These are phyloP conservation scores for Drosophila anomelani DNA, from an alignment of 2,888 invertebrate genomes.

Conservation along the genomic window DNA sequence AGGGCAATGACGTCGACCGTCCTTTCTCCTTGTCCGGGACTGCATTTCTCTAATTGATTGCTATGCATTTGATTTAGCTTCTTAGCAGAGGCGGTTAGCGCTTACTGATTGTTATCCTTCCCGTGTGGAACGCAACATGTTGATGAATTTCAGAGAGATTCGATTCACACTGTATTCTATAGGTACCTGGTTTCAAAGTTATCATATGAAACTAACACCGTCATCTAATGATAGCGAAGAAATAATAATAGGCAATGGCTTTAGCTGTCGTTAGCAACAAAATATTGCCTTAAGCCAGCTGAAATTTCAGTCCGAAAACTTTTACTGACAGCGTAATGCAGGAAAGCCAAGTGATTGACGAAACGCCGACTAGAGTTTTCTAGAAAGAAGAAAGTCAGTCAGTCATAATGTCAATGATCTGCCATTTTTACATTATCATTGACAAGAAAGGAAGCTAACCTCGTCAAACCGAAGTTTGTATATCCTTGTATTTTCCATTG, in stretches of 20 bases:
- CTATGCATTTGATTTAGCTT: background rate
- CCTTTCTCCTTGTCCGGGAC: too few species aligned
- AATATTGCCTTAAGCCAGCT: constrained; percentile 1
- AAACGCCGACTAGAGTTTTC: background rate
- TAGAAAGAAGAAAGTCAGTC: background rate
- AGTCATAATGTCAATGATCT: background rate
- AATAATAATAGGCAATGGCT: background rate
- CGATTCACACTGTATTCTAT: background rate
- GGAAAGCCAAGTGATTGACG: background rate
- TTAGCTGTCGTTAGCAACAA: background rate
- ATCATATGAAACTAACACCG: constrained; percentile 2
- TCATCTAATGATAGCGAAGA: background rate
- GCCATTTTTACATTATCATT: too few species aligned
- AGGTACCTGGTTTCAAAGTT: background rate
- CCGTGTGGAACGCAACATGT: background rate
- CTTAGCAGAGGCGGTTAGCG: background rate
- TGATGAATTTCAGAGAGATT: background rate
- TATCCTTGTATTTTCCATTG: too few species aligned
- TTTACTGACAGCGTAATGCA: constrained; percentile 7
- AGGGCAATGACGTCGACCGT: too few species aligned
- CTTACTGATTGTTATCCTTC: background rate
- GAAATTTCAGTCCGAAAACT: constrained; percentile 12
- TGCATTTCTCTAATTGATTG: background rate
- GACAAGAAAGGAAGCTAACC: too few species aligned
- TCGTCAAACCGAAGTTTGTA: too few species aligned